phyloP scores from a whole-genome alignment of 1,140 invertebrate species.

The Myzus persicae region DNA sequence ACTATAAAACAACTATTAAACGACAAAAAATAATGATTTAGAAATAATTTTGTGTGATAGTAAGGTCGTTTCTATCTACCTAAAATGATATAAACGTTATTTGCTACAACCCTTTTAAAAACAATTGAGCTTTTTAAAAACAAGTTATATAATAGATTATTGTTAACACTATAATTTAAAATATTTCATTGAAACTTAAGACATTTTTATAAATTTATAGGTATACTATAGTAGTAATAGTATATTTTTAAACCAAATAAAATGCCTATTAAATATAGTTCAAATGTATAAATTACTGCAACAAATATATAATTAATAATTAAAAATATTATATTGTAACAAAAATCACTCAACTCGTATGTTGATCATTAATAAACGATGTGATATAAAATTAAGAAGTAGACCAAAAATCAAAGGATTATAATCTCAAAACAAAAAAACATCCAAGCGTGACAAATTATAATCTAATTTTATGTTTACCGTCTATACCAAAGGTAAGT shows the following conservation, averaged over 20 bases:
- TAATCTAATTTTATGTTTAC: neutral
- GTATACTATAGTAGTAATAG: neutral
- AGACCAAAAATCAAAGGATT: neutral
- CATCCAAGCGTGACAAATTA: neutral
- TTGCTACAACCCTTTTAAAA: neutral
- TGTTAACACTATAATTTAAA: neutral
- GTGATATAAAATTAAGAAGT: neutral
- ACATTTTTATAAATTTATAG: neutral
- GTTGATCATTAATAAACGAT: neutral
- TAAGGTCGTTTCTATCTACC: too few species aligned
- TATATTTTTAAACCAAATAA: neutral
- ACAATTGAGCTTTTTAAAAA: neutral
- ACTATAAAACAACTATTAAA: too few species aligned
- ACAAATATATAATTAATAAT: neutral
- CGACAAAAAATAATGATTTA: too few species aligned
- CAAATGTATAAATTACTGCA: neutral
- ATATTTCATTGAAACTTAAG: neutral
- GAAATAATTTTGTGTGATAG: too few species aligned
- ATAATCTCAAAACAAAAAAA: neutral
- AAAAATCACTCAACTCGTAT: neutral
- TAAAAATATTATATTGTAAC: neutral
- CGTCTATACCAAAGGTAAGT: neutral
- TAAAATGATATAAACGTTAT: neutral
- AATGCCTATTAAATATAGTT: neutral
- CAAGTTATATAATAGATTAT: neutral